Conservation (phyloP, 1,140 invertebrate species). For the Dinoponera quadriceps region DNA sequence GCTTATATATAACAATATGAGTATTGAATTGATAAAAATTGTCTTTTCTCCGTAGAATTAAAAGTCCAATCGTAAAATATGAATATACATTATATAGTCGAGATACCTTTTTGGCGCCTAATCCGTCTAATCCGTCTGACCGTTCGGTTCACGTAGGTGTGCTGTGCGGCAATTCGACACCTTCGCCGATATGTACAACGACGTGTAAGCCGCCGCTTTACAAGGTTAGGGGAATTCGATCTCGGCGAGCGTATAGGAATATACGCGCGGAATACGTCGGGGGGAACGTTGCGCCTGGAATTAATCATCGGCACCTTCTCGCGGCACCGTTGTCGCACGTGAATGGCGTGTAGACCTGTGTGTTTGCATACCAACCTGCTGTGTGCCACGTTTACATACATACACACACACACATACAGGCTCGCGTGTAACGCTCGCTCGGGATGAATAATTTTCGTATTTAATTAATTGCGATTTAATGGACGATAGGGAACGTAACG, state of each 20-base stretch:
- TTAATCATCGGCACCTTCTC: slow-evolving; percentile 59
- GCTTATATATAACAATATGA: too few relatives aligned
- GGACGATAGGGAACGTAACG: slow-evolving; percentile 40
- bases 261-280: slow-evolving; percentile 16
- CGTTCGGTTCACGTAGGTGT: slow-evolving; percentile 58
- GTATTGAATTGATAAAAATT: too few relatives aligned
- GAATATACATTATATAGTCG: too few relatives aligned
- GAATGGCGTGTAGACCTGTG: slow-evolving; percentile 43
- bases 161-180: slow-evolving; percentile 67
- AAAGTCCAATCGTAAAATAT: too few relatives aligned
- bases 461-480: slow-evolving; percentile 66
- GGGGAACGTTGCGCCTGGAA: slow-evolving; percentile 43
- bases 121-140: slow-evolving; percentile 64
- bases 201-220: slow-evolving; percentile 69
- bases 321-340: slow-evolving; percentile 23
- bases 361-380: slow-evolving; percentile 38
- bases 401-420: not conserved
- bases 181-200: slow-evolving; percentile 72
- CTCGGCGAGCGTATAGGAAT: slow-evolving; percentile 24
- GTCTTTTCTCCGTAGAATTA: too few relatives aligned
- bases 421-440: slow-evolving; percentile 34
- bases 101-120: too few relatives aligned
- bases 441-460: slow-evolving; percentile 65
- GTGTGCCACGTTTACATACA: not conserved
- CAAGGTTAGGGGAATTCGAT: slow-evolving; percentile 74